A percentile compares a stretch with the other conserved stretches of the same genome.
phyloP scores from a whole-genome alignment of 2,888 invertebrate genomes.

The Noctua janthina region DNA sequence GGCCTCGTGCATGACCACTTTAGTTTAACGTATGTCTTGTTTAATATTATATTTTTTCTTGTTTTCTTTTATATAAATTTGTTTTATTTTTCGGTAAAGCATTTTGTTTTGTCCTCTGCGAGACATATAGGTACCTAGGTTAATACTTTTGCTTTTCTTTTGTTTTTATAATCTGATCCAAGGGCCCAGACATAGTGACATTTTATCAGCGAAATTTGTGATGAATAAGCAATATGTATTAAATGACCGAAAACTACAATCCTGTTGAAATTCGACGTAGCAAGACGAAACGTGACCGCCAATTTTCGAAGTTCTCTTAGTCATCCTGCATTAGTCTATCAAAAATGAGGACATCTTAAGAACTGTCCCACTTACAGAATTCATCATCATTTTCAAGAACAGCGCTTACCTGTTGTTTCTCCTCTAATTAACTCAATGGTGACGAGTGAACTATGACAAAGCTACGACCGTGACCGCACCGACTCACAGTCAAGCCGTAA shows the following conservation, averaged over 20 bases:
- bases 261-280: not conserved
- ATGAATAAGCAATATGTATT: no score
- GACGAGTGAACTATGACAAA: not conserved
- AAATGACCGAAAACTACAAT: not conserved
- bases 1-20: no score
- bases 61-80: no score
- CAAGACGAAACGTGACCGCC: not conserved
- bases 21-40: no score
- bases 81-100: no score
- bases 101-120: no score
- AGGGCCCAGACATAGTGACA: no score
- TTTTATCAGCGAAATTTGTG: no score
- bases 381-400: conserved; percentile 1
- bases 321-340: not conserved
- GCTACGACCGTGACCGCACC: not conserved
- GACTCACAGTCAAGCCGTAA: not conserved
- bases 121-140: no score
- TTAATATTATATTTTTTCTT: no score
- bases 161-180: no score
- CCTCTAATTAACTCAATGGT: not conserved
- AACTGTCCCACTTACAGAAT: conserved; percentile 2
- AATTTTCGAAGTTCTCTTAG: not conserved
- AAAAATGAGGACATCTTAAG: not conserved
- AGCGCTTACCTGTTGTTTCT: not conserved
- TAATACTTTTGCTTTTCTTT: no score